Percentiles rank a stretch among this genome's conserved stretches.
phyloP scores from a whole-genome alignment of 2,113 vertebrate genomes.

The Tenebrosternarchus preto region DNA sequence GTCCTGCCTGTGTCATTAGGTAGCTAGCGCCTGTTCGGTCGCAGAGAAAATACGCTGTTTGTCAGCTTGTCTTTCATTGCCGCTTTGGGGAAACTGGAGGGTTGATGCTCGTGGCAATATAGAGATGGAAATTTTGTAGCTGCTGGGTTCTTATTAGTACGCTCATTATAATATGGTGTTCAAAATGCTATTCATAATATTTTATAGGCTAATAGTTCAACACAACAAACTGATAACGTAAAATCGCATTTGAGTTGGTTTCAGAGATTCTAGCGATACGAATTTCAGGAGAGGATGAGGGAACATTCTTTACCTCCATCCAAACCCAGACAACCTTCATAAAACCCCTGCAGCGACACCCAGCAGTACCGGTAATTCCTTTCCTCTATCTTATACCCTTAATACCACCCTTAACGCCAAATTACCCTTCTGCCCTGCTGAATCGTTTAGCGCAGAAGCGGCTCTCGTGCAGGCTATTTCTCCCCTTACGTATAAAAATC shows the following conservation, averaged over 20 bases:
- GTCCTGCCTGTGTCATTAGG: slow-evolving; percentile 7
- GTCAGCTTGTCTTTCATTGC: not conserved
- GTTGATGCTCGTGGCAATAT: not conserved
- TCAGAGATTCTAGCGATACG: no score
- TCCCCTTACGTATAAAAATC: not conserved
- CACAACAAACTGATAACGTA: no score
- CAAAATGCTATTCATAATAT: no score
- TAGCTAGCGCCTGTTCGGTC: not conserved
- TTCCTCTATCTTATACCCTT: slow-evolving; percentile 11
- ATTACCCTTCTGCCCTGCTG: slow-evolving; percentile 26
- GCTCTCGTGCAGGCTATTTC: not conserved
- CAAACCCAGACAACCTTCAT: not conserved
- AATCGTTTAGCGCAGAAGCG: no score
- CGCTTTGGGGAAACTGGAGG: not conserved
- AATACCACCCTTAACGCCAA: slow-evolving; percentile 14
- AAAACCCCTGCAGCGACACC: not conserved
- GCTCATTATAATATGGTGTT: no score
- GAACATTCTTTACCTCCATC: not conserved
- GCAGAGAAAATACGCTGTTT: not conserved
- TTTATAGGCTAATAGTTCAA: no score
- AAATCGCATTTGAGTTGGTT: no score
- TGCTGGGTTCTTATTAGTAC: no score
- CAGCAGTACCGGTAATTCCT: not conserved
- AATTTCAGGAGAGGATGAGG: not conserved
- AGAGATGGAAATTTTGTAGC: no score